Evolutionary conservation across 2,888 invertebrate species (phyloP).

Genomic region (Synanthedon tipuliformis): DNA sequence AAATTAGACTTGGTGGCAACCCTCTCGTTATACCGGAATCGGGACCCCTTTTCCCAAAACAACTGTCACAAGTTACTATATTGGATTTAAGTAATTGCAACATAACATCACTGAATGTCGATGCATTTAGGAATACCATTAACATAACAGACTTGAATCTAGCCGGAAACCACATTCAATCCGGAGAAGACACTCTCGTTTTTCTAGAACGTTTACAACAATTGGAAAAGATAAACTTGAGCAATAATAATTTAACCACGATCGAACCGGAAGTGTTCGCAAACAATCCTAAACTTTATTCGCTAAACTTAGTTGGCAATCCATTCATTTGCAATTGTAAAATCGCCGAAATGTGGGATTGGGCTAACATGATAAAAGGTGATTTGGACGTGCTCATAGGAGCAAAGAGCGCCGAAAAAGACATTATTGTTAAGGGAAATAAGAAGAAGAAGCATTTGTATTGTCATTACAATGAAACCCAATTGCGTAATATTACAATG

Average conservation of each 20-base stretch:
- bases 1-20: conserved; percentile 77
- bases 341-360: conserved; percentile 78
- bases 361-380: conserved; percentile 75
- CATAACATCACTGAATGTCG: conserved; percentile 67
- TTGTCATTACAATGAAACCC: conserved; percentile 73
- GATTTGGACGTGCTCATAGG: conserved; percentile 75
- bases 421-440: conserved; percentile 72
- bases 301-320: conserved; percentile 75
- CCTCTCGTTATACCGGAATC: conserved; percentile 71
- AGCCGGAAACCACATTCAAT: conserved; percentile 68
- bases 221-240: conserved; percentile 73
- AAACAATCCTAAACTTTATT: conserved; percentile 69
- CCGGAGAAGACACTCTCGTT: conserved; percentile 54
- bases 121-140: conserved; percentile 72
- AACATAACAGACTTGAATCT: conserved; percentile 74
- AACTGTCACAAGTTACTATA: conserved; percentile 72
- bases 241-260: conserved; percentile 72
- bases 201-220: conserved; percentile 68
- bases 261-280: conserved; percentile 69
- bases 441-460: conserved; percentile 74
- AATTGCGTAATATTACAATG: conserved; percentile 58
- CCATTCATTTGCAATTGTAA: conserved; percentile 78
- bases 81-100: conserved; percentile 77
- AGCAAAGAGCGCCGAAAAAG: conserved; percentile 73
- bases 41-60: conserved; percentile 73